Evolutionary conservation across 2,113 vertebrate species (phyloP).

Genomic region (Porphyrio hochstetteri): DNA sequence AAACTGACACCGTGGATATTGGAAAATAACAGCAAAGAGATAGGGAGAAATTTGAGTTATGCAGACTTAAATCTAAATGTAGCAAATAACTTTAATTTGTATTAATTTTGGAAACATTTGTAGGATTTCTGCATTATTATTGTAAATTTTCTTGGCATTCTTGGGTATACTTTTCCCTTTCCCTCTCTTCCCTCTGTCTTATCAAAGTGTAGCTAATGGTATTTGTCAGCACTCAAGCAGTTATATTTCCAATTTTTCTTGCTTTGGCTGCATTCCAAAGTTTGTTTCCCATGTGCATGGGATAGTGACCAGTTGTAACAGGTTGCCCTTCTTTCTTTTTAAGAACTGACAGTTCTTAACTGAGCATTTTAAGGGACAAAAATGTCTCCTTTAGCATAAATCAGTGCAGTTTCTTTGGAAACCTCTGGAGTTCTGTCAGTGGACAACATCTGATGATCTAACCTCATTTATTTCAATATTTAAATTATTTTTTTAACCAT

Average conservation of each 20-base stretch:
- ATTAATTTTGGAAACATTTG: background rate
- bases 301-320: background rate
- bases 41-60: background rate
- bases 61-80: background rate
- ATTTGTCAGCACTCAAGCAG: background rate
- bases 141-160: background rate
- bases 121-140: background rate
- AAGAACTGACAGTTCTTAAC: background rate
- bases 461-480: background rate
- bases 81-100: background rate
- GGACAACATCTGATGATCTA: background rate
- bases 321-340: background rate
- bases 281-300: fast-evolving
- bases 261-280: background rate
- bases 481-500: background rate
- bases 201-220: background rate
- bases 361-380: background rate
- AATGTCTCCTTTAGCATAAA: background rate
- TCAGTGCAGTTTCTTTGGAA: background rate
- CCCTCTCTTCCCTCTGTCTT: no score
- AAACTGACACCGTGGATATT: background rate
- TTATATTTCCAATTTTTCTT: background rate
- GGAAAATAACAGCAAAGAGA: background rate
- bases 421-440: background rate
- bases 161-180: background rate